Evolutionary conservation across 2,797 vertebrate genomes (phyloP).

Genomic region (Gambusia yucatana): DNA sequence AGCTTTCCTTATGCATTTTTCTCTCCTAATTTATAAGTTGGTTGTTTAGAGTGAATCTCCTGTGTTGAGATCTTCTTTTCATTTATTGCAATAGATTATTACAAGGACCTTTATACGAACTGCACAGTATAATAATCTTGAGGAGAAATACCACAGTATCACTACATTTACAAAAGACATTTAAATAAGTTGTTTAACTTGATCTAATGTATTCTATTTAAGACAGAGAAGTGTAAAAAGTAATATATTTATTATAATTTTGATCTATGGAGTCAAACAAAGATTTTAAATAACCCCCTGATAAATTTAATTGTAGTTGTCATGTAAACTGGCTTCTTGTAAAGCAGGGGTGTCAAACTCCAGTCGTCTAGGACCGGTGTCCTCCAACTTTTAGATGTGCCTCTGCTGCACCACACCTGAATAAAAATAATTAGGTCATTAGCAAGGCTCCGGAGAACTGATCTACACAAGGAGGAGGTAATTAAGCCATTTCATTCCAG

Average conservation of each 20-base stretch:
- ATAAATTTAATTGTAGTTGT: not conserved
- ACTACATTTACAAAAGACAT: not conserved
- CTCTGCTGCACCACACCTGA: too few relatives aligned
- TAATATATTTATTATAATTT: not conserved
- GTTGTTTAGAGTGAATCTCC: constrained; percentile 17
- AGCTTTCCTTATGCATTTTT: constrained; percentile 7
- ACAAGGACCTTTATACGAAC: not conserved
- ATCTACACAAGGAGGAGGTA: too few relatives aligned
- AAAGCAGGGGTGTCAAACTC: too few relatives aligned
- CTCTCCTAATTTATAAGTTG: constrained; percentile 27
- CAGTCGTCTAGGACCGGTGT: too few relatives aligned
- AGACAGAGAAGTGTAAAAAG: not conserved
- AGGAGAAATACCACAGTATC: not conserved
- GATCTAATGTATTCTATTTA: not conserved
- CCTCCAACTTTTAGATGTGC: too few relatives aligned
- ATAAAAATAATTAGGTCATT: too few relatives aligned
- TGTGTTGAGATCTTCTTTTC: not conserved
- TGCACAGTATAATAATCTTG: not conserved
- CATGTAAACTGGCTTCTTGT: not conserved
- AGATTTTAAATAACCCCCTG: not conserved
- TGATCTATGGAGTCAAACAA: not conserved
- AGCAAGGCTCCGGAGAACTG: too few relatives aligned
- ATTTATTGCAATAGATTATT: not conserved
- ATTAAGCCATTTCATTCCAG: too few relatives aligned
- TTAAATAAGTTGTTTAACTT: not conserved